phyloP scores from a whole-genome alignment of 64 coral and sea anemone genomes.

The Actinia equina region DNA sequence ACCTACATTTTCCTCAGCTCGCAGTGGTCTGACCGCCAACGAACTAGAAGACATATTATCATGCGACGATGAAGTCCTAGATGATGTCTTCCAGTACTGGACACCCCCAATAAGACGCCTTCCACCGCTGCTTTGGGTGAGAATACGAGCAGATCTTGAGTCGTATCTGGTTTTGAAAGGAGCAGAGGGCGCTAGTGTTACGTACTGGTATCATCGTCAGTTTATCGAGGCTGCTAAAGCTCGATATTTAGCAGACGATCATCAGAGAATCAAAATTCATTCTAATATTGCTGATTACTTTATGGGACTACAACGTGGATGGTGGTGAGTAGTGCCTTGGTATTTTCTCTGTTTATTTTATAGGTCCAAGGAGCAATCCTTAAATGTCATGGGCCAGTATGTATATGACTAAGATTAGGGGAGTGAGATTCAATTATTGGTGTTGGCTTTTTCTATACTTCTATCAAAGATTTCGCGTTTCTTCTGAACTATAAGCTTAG shows the following conservation, averaged over 20 bases:
- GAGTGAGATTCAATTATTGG: too few relatives aligned
- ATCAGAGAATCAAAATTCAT: conserved; percentile 55
- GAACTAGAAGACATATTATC: conserved; percentile 90
- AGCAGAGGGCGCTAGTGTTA: conserved; percentile 65
- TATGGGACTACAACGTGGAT: conserved; percentile 47
- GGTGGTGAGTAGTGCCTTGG: conserved; percentile 49
- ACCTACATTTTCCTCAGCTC: conserved; percentile 23
- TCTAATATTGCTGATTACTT: conserved; percentile 82
- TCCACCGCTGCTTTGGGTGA: conserved; percentile 80
- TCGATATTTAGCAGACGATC: conserved; percentile 59
- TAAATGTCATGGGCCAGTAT: too few relatives aligned
- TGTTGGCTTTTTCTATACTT: too few relatives aligned
- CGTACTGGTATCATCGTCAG: conserved; percentile 84
- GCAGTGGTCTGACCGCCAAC: conserved; percentile 59
- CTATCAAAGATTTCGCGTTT: too few relatives aligned
- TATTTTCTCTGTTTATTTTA: too few relatives aligned
- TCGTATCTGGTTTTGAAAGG: conserved; percentile 81
- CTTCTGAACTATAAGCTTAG: too few relatives aligned
- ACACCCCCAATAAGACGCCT: conserved; percentile 81
- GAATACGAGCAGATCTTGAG: conserved; percentile 70
- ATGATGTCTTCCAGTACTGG: conserved; percentile 93
- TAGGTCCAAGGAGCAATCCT: too few relatives aligned
- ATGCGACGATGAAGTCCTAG: conserved; percentile 69
- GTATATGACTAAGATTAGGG: too few relatives aligned
- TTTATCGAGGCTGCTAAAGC: conserved; percentile 66